Evolutionary conservation across 1,140 invertebrate species (phyloP), one percentile per base, ranked within the genome.

Genomic region (Hydropsyche tenuis): DNA sequence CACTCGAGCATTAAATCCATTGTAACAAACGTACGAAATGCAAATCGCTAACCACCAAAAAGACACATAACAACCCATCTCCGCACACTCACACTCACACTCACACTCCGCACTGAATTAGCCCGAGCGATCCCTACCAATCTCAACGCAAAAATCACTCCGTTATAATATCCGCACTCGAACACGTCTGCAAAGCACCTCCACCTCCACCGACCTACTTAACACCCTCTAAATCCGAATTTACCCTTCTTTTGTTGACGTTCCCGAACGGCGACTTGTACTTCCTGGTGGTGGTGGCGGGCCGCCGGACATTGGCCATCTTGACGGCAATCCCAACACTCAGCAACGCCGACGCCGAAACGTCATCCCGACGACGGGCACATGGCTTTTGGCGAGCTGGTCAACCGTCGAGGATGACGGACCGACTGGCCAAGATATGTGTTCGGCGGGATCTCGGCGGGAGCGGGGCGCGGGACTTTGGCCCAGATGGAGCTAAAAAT

Each of bases 401-500:
- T 37, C 9, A 37, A 9, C 30, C 30, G 30, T 9, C 30, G 30
- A 37, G 30, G 30, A 37, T 37, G 30, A 37, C 30, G 30, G 30
- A 3, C 30, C 3, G 30, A 37, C 30, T 37, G 30, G 30, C 3
- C 30, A 37, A 37, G 30, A 37, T 3, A 37, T 37, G 3, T 37
- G 30, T 9, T 37, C 30, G 3, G 30, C 3, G 30, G 3, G 30
- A 37, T 4, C 30, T 37, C 30, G 2, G 12, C 56, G 56, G 70
- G 53, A 18, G 51, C 30, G 69, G 69, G 12, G 11, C 56, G 65
- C 56, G 65, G 64, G 72, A 73, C 72, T 73, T 73, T 73, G 72
- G 72, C 72, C 72, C 72, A 73, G 72, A 73, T 73, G 72, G 46
- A 69, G 72, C 72, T 73, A 73, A 68, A 68, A 68, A 73, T 73